A percentile compares a stretch with the other conserved stretches of the same genome.
phyloP scores from a whole-genome alignment of 2,797 vertebrate species.

The Typhlichthys subterraneus region DNA sequence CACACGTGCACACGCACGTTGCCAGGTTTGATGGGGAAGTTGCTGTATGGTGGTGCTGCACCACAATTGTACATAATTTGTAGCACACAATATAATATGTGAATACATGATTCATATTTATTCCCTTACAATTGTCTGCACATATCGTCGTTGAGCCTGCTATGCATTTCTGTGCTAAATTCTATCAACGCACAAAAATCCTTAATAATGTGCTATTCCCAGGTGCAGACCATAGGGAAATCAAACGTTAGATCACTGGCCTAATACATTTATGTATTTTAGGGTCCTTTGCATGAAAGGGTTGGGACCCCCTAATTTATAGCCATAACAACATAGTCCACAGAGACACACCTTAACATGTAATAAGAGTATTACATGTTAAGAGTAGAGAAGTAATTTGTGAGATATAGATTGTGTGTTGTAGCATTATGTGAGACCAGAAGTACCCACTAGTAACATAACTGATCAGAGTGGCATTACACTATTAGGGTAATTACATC shows the following conservation, averaged over 20 bases:
- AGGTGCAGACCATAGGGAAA: constrained; percentile 18
- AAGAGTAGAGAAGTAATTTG: constrained; percentile 31
- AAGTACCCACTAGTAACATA: background rate
- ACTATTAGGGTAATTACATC: constrained; percentile 1
- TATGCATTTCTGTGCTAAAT: constrained; percentile 31
- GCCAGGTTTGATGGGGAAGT: too few species aligned
- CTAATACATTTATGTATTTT: constrained; percentile 23
- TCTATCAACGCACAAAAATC: constrained; percentile 34
- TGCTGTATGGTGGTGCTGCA: too few species aligned
- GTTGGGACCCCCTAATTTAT: too few species aligned
- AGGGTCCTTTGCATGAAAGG: constrained; percentile 16
- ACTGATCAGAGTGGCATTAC: constrained; percentile 13
- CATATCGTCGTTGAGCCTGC: constrained; percentile 6
- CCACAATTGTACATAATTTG: constrained; percentile 3
- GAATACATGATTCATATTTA: constrained; percentile 22
- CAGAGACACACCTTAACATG: background rate
- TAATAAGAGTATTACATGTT: too few species aligned
- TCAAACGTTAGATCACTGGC: constrained; percentile 22
- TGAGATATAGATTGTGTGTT: constrained; percentile 29
- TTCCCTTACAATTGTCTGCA: constrained; percentile 27
- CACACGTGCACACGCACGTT: constrained; percentile 13
- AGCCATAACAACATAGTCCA: too few species aligned
- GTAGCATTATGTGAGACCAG: background rate
- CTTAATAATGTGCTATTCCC: constrained; percentile 32
- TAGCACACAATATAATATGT: constrained; percentile 15